Conservation (phyloP, 1,140 invertebrate species). For the Leptoteleia sp. region DNA sequence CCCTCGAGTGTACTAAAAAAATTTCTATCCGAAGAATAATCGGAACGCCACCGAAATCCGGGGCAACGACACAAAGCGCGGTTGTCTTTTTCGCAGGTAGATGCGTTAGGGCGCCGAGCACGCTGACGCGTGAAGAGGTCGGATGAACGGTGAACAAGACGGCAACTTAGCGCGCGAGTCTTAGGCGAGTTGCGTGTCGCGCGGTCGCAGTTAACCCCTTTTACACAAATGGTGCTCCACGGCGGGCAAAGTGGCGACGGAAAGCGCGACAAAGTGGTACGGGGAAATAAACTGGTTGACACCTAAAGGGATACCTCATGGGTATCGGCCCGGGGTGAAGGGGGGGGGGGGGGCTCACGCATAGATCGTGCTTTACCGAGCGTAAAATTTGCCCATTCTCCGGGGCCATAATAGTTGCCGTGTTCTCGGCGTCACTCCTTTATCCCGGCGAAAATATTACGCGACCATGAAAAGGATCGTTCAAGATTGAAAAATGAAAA, state of each 20-base stretch:
- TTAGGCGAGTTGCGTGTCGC: conserved; percentile 17
- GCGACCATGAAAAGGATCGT: conserved; percentile 60
- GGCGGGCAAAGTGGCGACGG: conserved; percentile 20
- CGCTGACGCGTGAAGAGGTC: conserved; percentile 18
- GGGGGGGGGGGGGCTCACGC: conserved; percentile 63
- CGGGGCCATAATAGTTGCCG: conserved; percentile 76
- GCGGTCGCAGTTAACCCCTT: conserved; percentile 46
- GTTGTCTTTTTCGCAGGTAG: conserved; percentile 32
- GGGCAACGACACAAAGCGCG: too few species aligned
- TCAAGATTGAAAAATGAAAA: conserved; percentile 56
- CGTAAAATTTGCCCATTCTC: conserved; percentile 78
- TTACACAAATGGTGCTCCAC: conserved; percentile 5
- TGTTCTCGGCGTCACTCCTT: conserved; percentile 70
- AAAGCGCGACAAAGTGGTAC: conserved; percentile 63
- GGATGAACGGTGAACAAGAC: conserved; percentile 8
- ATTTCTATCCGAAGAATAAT: too few species aligned
- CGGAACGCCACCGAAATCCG: too few species aligned
- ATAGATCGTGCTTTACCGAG: conserved; percentile 77
- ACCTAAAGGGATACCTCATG: conserved; percentile 71
- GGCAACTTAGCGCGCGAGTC: neutral
- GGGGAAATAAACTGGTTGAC: conserved; percentile 74
- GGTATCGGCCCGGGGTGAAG: too few species aligned
- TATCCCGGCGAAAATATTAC: conserved; percentile 67
- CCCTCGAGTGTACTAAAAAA: too few species aligned
- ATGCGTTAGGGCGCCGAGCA: neutral